Evolutionary conservation across 2,797 vertebrate species (phyloP), one percentile per base, ranked within the genome.

Genomic region (Xiphophorus birchmanni): DNA sequence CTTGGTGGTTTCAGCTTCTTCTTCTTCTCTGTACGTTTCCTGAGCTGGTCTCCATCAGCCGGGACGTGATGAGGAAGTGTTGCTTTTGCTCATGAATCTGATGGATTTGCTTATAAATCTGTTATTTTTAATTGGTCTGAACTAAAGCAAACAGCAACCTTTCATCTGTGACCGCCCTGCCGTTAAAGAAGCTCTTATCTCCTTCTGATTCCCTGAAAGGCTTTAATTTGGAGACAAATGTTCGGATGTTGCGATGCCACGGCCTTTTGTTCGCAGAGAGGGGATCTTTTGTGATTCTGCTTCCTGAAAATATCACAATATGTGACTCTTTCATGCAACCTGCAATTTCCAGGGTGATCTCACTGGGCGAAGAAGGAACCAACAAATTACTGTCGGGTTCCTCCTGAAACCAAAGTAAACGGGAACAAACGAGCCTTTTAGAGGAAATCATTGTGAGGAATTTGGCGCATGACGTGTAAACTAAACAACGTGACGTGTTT

Each of bases 161-260:
- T 45, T 71, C 67, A 15, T 71, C 5, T 7, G 11, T 26, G 65
- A 12, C 10, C 11, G 10, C 37, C 37, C 65, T 69, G 40, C 40
- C 15, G 67, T n/a, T 71, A 6, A 15, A 71, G 4, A 35, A 13
- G n/a, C 80, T 40, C 50, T 63, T 35, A 0, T 63, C 79, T 73
- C 58, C 75, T 35, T 78, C 82, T 50, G 37, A 60, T 15, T 77
- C 45, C 37, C 84, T 75, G 85, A 35, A 13, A 26, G 45, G 40
- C 74, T 87, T 87, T 82, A 79, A 48, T 65, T 80, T 29, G 52
- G 17, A 79, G 21, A 87, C 80, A 47, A 60, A 42, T 69, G 74
- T 77, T 69, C 32, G 4, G 75, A 78, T 42, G 63, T 45, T 80
- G 47, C 75, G 79, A 50, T 35, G 58, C 78, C 77, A 26, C 77